Evolutionary conservation across 2,113 vertebrate genomes (phyloP), one percentile per base, ranked within the genome.

Genomic region (Microcebus tavaratra): DNA sequence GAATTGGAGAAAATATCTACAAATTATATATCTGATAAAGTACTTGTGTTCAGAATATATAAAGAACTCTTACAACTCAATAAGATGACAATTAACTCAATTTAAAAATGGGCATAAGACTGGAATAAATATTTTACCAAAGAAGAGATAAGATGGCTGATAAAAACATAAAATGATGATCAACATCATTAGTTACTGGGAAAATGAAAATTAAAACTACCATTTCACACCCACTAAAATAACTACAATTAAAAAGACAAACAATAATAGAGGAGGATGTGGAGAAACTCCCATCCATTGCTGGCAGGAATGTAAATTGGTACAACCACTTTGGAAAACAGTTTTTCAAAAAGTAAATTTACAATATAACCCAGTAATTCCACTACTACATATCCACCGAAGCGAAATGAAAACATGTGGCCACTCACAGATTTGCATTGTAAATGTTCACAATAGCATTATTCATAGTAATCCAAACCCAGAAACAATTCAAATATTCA

Each of bases 261-360:
- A 39, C 6, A 90, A 36, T 13, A 88, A 78, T 3, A 65, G n/a
- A 42, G 14, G 34, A 83, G 10, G 53, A 91, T 79, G 7, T 55
- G 27, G 8, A 61, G 34, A 93, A 91, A 84, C 11, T 68, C 4
- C 78, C 21, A 7, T 85, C n/a, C 31, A 70, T n/a, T 39, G 13
- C 10, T 75, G 15, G 5, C 73, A 23, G 48, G 55, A 94, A 61
- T 25, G 12, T 81, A 94, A 86, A 50, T 2, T 2, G 61, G 36
- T 25, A 3, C 12, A 81, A 78, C 9, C 39, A n/a, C 36, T 88
- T 90, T 27, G 53, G 42, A 88, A 93, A 91, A 86, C 8, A 85
- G 53, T 63, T 81, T 93, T 57, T 90, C 84, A 73, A 75, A 94
- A 94, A 88, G 25, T 82, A 85, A 84, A 63, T 73, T 65, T 78